Percentiles rank a stretch among this genome's conserved stretches.
phyloP scores from a whole-genome alignment of 2,888 invertebrate genomes.

The Heliconius sara region DNA sequence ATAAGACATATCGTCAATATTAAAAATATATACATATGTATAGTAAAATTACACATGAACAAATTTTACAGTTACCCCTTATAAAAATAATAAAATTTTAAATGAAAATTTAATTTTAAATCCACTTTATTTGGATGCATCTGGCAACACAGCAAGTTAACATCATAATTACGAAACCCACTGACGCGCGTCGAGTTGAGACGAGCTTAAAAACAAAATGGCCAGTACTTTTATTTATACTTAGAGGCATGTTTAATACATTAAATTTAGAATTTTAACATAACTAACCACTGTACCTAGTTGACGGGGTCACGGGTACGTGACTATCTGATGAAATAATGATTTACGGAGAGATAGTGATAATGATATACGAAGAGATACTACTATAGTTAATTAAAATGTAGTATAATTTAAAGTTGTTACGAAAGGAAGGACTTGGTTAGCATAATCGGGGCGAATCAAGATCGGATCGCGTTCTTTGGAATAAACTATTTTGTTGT shows the following conservation, averaged over 20 bases:
- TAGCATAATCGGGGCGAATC: slow-evolving; percentile 36
- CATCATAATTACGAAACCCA: slow-evolving; percentile 81
- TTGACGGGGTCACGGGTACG: slow-evolving; percentile 42
- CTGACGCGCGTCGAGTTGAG: slow-evolving; percentile 82
- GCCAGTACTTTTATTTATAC: slow-evolving; percentile 77
- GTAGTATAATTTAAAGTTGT: slow-evolving; percentile 27
- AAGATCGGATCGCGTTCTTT: slow-evolving; percentile 18
- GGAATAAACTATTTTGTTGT: neutral
- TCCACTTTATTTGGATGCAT: neutral
- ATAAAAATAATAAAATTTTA: neutral
- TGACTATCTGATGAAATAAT: slow-evolving; percentile 47
- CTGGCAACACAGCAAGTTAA: slow-evolving; percentile 50
- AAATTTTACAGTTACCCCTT: neutral
- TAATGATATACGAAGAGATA: slow-evolving; percentile 38
- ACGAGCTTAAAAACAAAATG: slow-evolving; percentile 83
- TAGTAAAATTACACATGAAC: neutral
- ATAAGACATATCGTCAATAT: neutral
- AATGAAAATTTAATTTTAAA: neutral
- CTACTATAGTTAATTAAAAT: slow-evolving; percentile 38
- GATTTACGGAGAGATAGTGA: slow-evolving; percentile 33
- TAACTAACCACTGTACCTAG: slow-evolving; percentile 8
- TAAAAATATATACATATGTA: too few species aligned
- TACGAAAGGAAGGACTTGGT: slow-evolving; percentile 34
- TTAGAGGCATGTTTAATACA: slow-evolving; percentile 68
- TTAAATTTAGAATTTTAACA: slow-evolving; percentile 52